Evolutionary conservation across 1,140 invertebrate genomes (phyloP).

Genomic region (Atta colombica): DNA sequence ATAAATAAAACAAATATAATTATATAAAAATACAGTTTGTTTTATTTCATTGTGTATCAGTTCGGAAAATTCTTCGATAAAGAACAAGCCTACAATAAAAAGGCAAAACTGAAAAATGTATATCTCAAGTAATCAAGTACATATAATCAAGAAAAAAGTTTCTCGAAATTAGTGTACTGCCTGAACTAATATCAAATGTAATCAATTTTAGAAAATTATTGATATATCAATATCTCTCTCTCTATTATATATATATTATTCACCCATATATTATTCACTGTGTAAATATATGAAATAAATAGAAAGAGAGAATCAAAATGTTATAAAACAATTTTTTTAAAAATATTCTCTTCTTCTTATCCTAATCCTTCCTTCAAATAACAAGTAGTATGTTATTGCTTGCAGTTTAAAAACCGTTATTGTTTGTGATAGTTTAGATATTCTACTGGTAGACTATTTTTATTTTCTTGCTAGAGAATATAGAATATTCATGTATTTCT

Average conservation of each 20-base stretch:
- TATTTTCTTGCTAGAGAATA: conserved; percentile 8
- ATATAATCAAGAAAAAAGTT: neutral
- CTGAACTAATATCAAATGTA: neutral
- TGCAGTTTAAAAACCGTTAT: neutral
- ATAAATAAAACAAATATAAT: too few relatives aligned
- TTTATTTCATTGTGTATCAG: too few relatives aligned
- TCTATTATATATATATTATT: neutral
- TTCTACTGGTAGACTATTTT: neutral
- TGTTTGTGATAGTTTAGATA: conserved; percentile 24
- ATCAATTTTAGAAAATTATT: too few relatives aligned
- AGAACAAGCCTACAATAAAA: too few relatives aligned
- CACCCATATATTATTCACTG: neutral
- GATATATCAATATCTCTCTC: neutral
- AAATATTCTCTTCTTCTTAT: neutral
- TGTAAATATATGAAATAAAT: neutral
- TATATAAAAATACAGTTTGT: too few relatives aligned
- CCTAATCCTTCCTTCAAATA: neutral
- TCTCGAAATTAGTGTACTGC: neutral
- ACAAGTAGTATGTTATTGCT: neutral
- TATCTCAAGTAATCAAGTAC: neutral
- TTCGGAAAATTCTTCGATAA: too few relatives aligned
- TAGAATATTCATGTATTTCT: conserved; percentile 9
- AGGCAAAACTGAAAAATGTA: neutral
- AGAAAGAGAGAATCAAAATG: neutral
- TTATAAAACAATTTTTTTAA: neutral